Base-by-base conservation (phyloP, 2,797 vertebrate species). In the Saxicola maurus region DNA sequence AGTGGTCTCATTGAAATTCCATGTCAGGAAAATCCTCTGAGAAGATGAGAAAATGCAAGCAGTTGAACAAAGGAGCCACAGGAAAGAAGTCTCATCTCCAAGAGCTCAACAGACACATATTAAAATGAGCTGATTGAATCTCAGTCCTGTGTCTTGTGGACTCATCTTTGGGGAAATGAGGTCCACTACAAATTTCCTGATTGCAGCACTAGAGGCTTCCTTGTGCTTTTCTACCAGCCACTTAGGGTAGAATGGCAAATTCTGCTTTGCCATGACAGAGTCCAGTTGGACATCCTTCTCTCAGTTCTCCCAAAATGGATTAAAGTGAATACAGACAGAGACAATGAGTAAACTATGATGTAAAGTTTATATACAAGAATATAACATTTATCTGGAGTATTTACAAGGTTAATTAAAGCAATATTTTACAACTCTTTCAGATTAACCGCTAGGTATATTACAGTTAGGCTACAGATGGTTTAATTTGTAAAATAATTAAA, bases 331-430 rank as follows among this genome's bases (percentile, higher is more conserved):
- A 90, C 68, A 93, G 83, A 95, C 95, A 7, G 68, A 84, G 81
- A 83, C 84, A 87, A 74, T 35, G 31, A 82, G 42, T 96, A 95
- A 93, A 96, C 95, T 95, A 95, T 94, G 69, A 95, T 91, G 94
- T 96, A 87, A 97, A 93, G 93, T 97, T 97, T 98, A 97, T 98
- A 95, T 98, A 98, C 97, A 98, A 97, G 96, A 97, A 98, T 97
- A 98, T 97, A 98, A 96, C 94, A 97, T 97, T 97, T 97, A 97
- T 97, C 96, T 97, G 96, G 94, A 96, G 82, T 98, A 98, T 98
- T 98, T 98, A 98, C 97, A 98, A 96, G 95, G 94, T 96, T 96
- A 96, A 96, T 97, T 97, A 97, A 97, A 98, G 96, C 96, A 98
- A 96, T 97, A 98, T 98, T 98, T 97, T 98, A 98, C 97, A 98